A percentile compares a stretch with the other conserved stretches of the same genome.
phyloP scores from a whole-genome alignment of 2,888 invertebrate species.

The Caenorhabditis afra region DNA sequence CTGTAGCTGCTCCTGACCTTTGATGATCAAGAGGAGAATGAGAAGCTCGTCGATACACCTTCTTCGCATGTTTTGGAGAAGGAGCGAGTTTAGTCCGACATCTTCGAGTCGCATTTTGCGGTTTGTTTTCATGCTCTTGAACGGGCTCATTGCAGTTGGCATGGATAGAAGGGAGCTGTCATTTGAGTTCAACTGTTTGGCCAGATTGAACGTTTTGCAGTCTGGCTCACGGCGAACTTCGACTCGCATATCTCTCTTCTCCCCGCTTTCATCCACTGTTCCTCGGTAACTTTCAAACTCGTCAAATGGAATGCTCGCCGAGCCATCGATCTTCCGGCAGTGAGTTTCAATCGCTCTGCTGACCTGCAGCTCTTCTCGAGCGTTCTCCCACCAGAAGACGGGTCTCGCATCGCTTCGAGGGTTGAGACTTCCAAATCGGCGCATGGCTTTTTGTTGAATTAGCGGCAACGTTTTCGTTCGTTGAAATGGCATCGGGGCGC shows the following conservation, averaged over 20 bases:
- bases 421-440: conserved; percentile 18
- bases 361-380: conserved; percentile 27
- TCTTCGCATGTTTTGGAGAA: conserved; percentile 46
- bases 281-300: conserved; percentile 24
- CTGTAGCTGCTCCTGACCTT: conserved; percentile 35
- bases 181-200: not conserved
- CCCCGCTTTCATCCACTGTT: not conserved
- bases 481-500: not conserved
- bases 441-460: not conserved
- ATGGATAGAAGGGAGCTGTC: conserved; percentile 19
- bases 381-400: conserved; percentile 42
- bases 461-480: conserved; percentile 10
- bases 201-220: conserved; percentile 11
- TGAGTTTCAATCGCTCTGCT: conserved; percentile 9
- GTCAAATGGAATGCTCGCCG: conserved; percentile 17
- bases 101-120: not conserved
- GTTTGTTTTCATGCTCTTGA: not conserved
- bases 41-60: conserved; percentile 35
- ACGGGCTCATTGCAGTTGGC: conserved; percentile 12
- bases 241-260: conserved; percentile 26
- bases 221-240: not conserved
- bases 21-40: conserved; percentile 36
- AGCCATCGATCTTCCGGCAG: conserved; percentile 34
- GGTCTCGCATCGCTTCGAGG: conserved; percentile 5
- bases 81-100: conserved; percentile 14